Evolutionary conservation across 2,888 invertebrate genomes (phyloP).

Genomic region (Morpho deidamia): DNA sequence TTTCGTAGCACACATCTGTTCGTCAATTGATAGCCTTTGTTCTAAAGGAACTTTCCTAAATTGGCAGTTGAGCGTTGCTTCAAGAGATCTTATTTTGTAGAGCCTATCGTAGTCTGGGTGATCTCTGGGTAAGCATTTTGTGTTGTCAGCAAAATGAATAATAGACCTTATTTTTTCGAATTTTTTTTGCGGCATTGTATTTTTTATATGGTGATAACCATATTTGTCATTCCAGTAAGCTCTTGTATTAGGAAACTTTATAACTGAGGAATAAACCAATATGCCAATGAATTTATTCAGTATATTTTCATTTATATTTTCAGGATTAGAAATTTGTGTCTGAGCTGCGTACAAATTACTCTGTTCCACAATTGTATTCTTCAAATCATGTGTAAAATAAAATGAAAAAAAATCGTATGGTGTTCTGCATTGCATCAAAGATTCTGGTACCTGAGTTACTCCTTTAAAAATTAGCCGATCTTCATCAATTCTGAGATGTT

Average conservation of each 20-base stretch:
- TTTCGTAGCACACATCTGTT: conserved; percentile 39
- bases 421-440: conserved; percentile 32
- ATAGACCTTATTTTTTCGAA: conserved; percentile 34
- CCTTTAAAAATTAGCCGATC: conserved; percentile 34
- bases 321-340: conserved; percentile 36
- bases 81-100: conserved; percentile 31
- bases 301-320: conserved; percentile 33
- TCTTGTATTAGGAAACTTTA: conserved; percentile 33
- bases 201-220: conserved; percentile 35
- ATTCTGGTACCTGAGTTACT: conserved; percentile 33
- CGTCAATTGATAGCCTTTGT: conserved; percentile 34
- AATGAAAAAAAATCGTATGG: conserved; percentile 34
- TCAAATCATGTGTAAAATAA: conserved; percentile 35
- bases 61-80: conserved; percentile 22
- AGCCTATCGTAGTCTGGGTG: conserved; percentile 32
- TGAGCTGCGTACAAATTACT: conserved; percentile 34
- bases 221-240: conserved; percentile 33
- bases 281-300: conserved; percentile 35
- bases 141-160: conserved; percentile 31
- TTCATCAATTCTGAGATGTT: conserved; percentile 34
- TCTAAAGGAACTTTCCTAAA: conserved; percentile 32
- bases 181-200: conserved; percentile 33
- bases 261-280: conserved; percentile 33
- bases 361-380: conserved; percentile 34
- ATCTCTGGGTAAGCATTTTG: conserved; percentile 28